phyloP scores from a whole-genome alignment of 2,113 vertebrate species.

The Seriola quinqueradiata region DNA sequence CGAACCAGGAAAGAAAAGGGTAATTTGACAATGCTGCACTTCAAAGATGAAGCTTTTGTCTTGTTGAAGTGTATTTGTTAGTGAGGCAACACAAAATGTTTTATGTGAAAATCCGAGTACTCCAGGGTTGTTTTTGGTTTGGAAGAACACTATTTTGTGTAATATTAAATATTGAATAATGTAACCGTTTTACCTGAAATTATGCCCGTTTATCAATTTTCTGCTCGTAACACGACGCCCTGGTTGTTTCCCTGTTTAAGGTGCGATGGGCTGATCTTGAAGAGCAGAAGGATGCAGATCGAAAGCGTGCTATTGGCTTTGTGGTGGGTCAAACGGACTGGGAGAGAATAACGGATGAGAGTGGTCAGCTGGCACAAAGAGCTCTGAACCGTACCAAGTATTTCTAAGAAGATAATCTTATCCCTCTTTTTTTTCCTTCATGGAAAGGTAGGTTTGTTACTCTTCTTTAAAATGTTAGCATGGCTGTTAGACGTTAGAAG shows the following conservation, averaged over 20 bases:
- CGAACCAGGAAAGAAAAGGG: slow-evolving; percentile 97
- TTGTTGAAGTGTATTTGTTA: background rate
- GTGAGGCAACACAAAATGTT: background rate
- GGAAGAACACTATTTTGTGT: background rate
- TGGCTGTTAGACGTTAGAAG: background rate
- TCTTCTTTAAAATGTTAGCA: background rate
- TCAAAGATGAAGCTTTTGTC: background rate
- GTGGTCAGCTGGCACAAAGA: slow-evolving; percentile 94
- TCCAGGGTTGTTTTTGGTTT: background rate
- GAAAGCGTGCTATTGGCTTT: slow-evolving; percentile 98
- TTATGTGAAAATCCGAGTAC: background rate
- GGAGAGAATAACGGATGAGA: slow-evolving; percentile 99
- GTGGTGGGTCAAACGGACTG: slow-evolving; percentile 99
- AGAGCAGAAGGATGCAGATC: slow-evolving; percentile 97
- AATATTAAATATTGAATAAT: background rate
- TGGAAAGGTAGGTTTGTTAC: slow-evolving; percentile 83
- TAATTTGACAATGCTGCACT: slow-evolving; percentile 53
- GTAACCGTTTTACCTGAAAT: background rate
- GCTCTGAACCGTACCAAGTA: slow-evolving; percentile 99
- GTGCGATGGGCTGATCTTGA: slow-evolving; percentile 99
- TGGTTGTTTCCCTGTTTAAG: slow-evolving; percentile 74
- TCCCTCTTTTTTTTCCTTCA: slow-evolving; percentile 33
- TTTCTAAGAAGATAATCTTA: slow-evolving; percentile 88
- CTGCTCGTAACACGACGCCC: slow-evolving; percentile 22
- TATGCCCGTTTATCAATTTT: background rate